Percentiles rank a stretch among this genome's conserved stretches.
These are phyloP conservation scores for Lepidurus couesii DNA, from an alignment of 1,140 invertebrate species.

Conservation along the genomic window DNA sequence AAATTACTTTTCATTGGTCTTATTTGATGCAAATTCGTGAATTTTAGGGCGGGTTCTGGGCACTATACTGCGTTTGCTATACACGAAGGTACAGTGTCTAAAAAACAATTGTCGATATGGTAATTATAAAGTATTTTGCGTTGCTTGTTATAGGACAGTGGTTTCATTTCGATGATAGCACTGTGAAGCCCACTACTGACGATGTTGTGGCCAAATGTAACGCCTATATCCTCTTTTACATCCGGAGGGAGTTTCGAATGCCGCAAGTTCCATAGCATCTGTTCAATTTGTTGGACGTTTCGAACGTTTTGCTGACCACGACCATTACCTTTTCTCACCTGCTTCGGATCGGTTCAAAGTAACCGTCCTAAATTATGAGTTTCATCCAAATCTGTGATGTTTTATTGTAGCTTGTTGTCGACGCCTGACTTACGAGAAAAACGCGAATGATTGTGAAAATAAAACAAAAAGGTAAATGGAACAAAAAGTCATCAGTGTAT, in stretches of 20 bases:
- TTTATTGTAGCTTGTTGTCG: background rate
- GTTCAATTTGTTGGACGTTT: conserved; percentile 39
- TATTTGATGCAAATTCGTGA: background rate
- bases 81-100: conserved; percentile 56
- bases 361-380: background rate
- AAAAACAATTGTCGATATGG: conserved; percentile 32
- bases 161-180: conserved; percentile 84
- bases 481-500: background rate
- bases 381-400: conserved; percentile 7
- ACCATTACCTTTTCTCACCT: conserved; percentile 33
- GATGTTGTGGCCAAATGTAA: conserved; percentile 69
- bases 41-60: conserved; percentile 66
- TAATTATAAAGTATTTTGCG: conserved; percentile 31
- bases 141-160: conserved; percentile 54
- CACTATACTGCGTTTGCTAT: conserved; percentile 80
- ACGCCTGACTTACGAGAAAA: background rate
- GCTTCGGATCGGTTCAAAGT: background rate
- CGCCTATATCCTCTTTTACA: conserved; percentile 81
- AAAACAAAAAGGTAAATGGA: background rate
- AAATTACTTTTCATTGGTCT: background rate
- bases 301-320: conserved; percentile 41
- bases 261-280: conserved; percentile 32
- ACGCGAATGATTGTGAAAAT: background rate
- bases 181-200: conserved; percentile 64
- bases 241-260: conserved; percentile 56